phyloP scores from a whole-genome alignment of 2,797 vertebrate species.

The Pempheris klunzingeri region DNA sequence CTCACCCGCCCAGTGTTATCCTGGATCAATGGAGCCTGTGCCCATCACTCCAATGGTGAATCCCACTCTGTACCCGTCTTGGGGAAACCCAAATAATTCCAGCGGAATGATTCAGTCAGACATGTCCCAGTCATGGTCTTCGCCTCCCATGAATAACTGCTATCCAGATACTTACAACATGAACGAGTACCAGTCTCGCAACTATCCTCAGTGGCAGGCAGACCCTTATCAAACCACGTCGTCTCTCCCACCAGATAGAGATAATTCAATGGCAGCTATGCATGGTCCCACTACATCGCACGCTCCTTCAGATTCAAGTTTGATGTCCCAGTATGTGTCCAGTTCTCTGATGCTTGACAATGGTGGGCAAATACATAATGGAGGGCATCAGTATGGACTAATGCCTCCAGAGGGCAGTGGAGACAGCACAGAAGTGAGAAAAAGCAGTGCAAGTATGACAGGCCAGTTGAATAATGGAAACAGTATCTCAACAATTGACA shows the following conservation, averaged over 20 bases:
- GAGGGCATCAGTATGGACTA: conserved; percentile 83
- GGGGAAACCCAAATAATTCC: conserved; percentile 87
- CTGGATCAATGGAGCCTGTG: conserved; percentile 89
- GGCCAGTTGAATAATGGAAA: conserved; percentile 72
- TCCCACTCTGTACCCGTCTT: conserved; percentile 90
- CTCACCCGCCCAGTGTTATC: conserved; percentile 82
- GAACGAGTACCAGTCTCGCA: conserved; percentile 80
- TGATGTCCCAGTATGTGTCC: conserved; percentile 88
- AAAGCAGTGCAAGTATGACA: conserved; percentile 67
- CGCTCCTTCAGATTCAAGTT: conserved; percentile 81
- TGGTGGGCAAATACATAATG: conserved; percentile 84
- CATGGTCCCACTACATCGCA: conserved; percentile 67
- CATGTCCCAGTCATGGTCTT: conserved; percentile 88
- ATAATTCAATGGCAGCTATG: conserved; percentile 72
- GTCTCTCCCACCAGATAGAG: conserved; percentile 78
- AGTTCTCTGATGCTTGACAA: conserved; percentile 87
- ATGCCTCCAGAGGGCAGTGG: conserved; percentile 74
- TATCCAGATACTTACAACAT: conserved; percentile 82
- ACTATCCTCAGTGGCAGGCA: conserved; percentile 80
- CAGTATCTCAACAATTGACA: conserved; percentile 79
- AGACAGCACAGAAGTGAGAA: conserved; percentile 69
- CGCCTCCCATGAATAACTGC: conserved; percentile 84
- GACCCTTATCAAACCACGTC: conserved; percentile 78
- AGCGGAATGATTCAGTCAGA: conserved; percentile 90
- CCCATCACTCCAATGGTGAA: conserved; percentile 90